phyloP scores from a whole-genome alignment of 2,113 vertebrate species.

The Varanus komodoensis region DNA sequence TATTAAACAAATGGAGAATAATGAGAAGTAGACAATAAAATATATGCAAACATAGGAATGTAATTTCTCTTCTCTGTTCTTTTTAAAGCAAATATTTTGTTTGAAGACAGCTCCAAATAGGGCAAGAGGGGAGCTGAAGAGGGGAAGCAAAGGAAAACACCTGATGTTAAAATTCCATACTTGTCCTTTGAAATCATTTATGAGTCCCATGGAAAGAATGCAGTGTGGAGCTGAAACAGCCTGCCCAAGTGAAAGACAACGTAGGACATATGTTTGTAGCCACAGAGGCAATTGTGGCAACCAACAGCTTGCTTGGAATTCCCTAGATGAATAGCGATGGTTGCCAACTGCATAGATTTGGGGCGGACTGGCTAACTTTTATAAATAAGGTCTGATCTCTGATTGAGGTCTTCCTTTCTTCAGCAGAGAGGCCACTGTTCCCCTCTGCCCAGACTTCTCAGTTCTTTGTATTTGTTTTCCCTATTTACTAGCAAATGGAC shows the following conservation, averaged over 20 bases:
- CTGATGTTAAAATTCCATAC: not conserved
- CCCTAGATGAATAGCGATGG: not conserved
- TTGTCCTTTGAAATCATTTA: not conserved
- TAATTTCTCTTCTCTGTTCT: slow-evolving; percentile 45
- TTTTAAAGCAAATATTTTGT: slow-evolving; percentile 16
- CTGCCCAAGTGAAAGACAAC: too few species aligned
- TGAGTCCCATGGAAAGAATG: not conserved
- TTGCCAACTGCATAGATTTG: not conserved
- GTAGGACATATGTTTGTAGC: not conserved
- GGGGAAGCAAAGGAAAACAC: too few species aligned
- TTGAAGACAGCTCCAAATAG: not conserved
- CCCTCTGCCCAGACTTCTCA: not conserved
- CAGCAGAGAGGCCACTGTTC: not conserved
- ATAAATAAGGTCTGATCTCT: not conserved
- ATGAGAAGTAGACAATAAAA: slow-evolving; percentile 46
- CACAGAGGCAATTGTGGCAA: not conserved
- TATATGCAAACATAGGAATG: slow-evolving; percentile 47
- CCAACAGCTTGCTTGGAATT: slow-evolving; percentile 7
- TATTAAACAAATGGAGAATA: slow-evolving; percentile 49
- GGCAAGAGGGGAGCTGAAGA: not conserved
- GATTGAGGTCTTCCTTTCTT: not conserved
- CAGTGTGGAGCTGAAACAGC: not conserved
- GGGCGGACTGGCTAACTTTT: not conserved
- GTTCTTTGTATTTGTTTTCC: not conserved
- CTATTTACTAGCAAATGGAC: not conserved